Evolutionary conservation across 2,113 vertebrate species (phyloP).

Genomic region (Apistogramma diplotaenia): DNA sequence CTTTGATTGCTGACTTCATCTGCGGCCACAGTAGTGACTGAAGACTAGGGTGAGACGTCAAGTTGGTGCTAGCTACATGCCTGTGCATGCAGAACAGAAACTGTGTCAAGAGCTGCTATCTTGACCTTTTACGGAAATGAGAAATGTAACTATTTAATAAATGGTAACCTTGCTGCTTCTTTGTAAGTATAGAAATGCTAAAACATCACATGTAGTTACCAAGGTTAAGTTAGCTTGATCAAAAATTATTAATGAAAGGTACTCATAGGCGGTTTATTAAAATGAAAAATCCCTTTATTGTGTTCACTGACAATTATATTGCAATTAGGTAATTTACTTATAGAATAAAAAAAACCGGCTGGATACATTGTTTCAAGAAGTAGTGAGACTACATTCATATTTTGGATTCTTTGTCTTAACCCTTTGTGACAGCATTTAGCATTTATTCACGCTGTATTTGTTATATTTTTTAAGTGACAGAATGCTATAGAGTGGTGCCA

Average conservation of each 20-base stretch:
- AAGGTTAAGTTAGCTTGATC: not conserved
- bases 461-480: not conserved
- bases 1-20: not conserved
- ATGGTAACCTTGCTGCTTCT: fast-evolving
- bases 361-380: too few relatives aligned
- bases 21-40: not conserved
- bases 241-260: not conserved
- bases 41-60: not conserved
- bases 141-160: not conserved
- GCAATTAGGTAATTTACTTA: fast-evolving
- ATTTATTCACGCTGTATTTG: too few relatives aligned
- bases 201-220: not conserved
- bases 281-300: not conserved
- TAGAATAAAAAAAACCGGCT: too few relatives aligned
- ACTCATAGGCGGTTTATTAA: not conserved
- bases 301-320: not conserved
- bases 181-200: not conserved
- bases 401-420: too few relatives aligned
- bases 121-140: not conserved
- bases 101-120: fast-evolving
- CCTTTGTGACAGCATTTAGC: not conserved
- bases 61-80: not conserved
- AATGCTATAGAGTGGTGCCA: not conserved
- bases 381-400: too few relatives aligned
- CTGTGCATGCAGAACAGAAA: not conserved